Base-by-base conservation (phyloP, 2,113 vertebrate genomes). In the Tachysurus fulvidraco region DNA sequence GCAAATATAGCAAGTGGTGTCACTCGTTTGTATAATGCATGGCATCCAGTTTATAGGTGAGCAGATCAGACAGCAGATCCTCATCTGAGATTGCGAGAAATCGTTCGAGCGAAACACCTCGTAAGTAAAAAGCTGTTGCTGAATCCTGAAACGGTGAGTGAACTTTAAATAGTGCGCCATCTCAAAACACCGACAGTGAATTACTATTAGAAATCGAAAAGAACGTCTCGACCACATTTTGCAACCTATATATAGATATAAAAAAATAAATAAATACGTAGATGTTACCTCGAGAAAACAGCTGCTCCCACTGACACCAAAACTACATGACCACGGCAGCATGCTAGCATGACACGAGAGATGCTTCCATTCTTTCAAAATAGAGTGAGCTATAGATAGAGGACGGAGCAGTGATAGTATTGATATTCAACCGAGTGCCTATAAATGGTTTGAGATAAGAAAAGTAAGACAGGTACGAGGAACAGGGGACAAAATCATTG, bases 191-290 rank as follows among this genome's bases (percentile, higher is more conserved):
- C 83, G 87, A 92, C 89, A 94, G 93, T 91, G 91, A 81, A 88
- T 62, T 88, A 57, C 83, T n/a, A 73, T 59, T 73, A 86, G 69
- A 87, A 64, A 88, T 87, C 92, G 91, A 92, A 92, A 89, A 87
- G 14, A 88, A 94, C 93, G 92, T 93, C 94, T 91, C 88, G 88
- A 91, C 93, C 94, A 92, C 92, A 92, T 93, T 92, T 93, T 93
- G 93, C 90, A 94, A 96, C 91, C 92, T 94, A 94, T 93, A 94
- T 89, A 91, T 93, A 81, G 28, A 80, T 80, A 94, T 94, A 89
- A 87, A 89, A 93, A 95, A 96, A 96, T 95, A 96, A 97, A 97
- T 96, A 97, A 95, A 95, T 91, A 93, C 90, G 95, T 94, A 95
- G 94, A 96, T 92, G 94, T 80, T 91, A 95, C 96, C 93, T 92